Base-by-base conservation (phyloP, 2,888 invertebrate genomes). In the Philonicus albiceps region DNA sequence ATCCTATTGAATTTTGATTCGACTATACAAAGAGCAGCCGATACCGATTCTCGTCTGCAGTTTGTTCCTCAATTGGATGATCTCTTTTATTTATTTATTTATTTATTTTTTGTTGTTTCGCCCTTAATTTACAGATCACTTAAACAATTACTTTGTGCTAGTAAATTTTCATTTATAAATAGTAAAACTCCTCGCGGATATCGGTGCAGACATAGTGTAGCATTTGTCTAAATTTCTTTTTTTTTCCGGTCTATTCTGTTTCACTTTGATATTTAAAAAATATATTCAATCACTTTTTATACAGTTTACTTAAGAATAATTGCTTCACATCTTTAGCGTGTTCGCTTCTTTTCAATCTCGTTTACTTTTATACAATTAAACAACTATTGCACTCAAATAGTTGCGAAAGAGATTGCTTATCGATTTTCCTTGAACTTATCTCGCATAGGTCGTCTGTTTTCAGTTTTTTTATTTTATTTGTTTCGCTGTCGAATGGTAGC, bases 381-480 rank as follows among this genome's bases (percentile, higher is more conserved):
- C 84, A 84, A 84, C 84, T 84, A 84, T 84, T 84, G 72, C 73
- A 73, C 73, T 73, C n/a, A 72, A 81, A 84, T 84, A 84, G 84
- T 84, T 84, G 84, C 84, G 43, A 84, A 84, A 84, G 84, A 84
- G 43, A 84, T 84, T 73, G 84, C 84, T 84, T 84, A 31, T 84
- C 73, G 73, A 43, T 55, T 81, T 74, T 31, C n/a, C 19, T 74
- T 1, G 74, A 13, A 74, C 7, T 43, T 34, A 78, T 78, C n/a
- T 78, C 43, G 37, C 13, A 43, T 37, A 75, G 34, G 64, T 64
- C 64, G 64, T 64, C 13, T 27, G 64, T 11, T 64, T 55, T 27
- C 11, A 1, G 27, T 8, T 53, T 53, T 53, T 16, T 53, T 53
- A n/a, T 19, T 34, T 43, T 34, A 31, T 75, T 31, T 31, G 6